Conservation (phyloP, 2,113 vertebrate species). For the Tyto alba region DNA sequence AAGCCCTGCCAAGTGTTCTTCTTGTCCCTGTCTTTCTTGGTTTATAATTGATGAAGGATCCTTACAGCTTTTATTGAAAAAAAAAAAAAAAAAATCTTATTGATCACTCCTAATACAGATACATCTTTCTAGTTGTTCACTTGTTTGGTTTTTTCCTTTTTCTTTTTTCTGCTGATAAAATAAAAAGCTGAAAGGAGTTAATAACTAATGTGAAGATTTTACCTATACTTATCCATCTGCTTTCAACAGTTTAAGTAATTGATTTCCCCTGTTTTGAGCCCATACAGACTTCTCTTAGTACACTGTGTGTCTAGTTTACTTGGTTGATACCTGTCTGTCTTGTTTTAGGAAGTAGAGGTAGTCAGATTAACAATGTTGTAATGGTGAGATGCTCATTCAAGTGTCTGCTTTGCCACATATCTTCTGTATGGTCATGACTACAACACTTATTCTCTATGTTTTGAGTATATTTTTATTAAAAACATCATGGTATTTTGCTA, state of each 20-base stretch:
- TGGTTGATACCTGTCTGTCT: background rate
- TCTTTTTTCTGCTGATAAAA: background rate
- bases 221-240: background rate
- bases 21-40: background rate
- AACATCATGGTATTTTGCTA: background rate
- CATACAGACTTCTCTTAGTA: background rate
- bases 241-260: conserved; percentile 6
- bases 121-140: background rate
- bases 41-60: background rate
- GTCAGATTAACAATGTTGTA: background rate
- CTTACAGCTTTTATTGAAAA: background rate
- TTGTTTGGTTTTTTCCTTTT: too few species aligned
- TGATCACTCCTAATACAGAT: background rate
- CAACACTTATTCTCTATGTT: background rate
- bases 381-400: background rate
- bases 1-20: background rate
- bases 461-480: background rate
- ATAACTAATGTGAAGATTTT: conserved; percentile 21
- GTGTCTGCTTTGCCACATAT: background rate
- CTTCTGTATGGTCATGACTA: background rate
- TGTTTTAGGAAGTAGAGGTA: background rate
- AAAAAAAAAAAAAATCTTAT: background rate
- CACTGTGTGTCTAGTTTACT: background rate
- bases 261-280: background rate
- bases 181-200: background rate